Percentiles rank a stretch among this genome's conserved stretches.
These are phyloP conservation scores for Caenorhabditis panamensis DNA, from an alignment of 2,888 invertebrate genomes.

Conservation along the genomic window DNA sequence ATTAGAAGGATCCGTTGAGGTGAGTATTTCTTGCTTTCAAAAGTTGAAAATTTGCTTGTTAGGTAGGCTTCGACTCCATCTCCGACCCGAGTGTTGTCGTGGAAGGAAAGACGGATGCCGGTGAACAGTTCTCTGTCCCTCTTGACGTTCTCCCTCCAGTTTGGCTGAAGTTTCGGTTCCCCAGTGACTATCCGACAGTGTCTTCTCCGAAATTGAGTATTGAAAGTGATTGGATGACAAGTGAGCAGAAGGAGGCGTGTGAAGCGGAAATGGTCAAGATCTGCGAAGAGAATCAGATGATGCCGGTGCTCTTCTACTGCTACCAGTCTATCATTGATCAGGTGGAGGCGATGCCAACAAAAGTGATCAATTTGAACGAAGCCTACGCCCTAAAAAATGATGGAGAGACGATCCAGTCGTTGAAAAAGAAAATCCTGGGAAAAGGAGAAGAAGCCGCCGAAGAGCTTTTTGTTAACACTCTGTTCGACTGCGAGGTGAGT, in stretches of 20 bases:
- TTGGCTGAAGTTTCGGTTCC: constrained; percentile 34
- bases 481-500: constrained; percentile 59
- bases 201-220: constrained; percentile 33
- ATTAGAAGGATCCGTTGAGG: constrained; percentile 45
- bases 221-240: constrained; percentile 51
- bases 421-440: constrained; percentile 39
- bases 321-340: constrained; percentile 57
- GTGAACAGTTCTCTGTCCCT: constrained; percentile 21
- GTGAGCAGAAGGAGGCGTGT: constrained; percentile 17
- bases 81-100: constrained; percentile 17
- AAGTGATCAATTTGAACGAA: constrained; percentile 29
- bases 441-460: constrained; percentile 52
- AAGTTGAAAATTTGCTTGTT: not conserved
- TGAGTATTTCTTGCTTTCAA: not conserved
- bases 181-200: constrained; percentile 35
- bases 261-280: constrained; percentile 30
- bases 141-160: constrained; percentile 43
- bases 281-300: constrained; percentile 49
- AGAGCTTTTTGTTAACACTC: constrained; percentile 50
- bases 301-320: constrained; percentile 58
- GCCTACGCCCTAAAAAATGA: constrained; percentile 10
- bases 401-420: constrained; percentile 10
- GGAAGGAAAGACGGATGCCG: constrained; percentile 15
- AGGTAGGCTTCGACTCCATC: constrained; percentile 48
- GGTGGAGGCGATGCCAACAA: constrained; percentile 12